Evolutionary conservation across 2,888 invertebrate species (phyloP), one percentile per base, ranked within the genome.

Genomic region (Tenodera sinensis): DNA sequence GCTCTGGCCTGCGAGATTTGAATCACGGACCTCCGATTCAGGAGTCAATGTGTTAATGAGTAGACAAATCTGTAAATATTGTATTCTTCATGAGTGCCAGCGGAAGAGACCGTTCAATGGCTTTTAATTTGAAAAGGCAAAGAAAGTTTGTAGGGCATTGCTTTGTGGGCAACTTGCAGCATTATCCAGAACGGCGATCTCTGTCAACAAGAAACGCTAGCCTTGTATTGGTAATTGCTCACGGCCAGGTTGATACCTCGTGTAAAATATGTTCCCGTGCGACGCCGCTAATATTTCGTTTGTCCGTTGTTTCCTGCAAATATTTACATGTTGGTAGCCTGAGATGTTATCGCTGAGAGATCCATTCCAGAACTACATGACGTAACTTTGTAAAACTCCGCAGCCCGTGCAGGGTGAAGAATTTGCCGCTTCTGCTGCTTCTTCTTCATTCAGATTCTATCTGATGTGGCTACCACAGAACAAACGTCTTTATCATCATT

Each of bases 251-350:
- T 71, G 54, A 71, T 71, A 71, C 54, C 54, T 71, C 54, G 54
- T 71, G 54, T 71, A 71, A 71, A 71, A 20, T 71, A 71, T 71
- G 54, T 25, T 71, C 54, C 54, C 25, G 54, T 71, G 54, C 25
- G 20, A 71, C 54, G 54, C 54, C 54, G 54, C 54, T 71, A 71
- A 71, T 71, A 71, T 71, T 71, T 71, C 54, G 54, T 71, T 71
- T 71, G 54, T 71, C 54, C 54, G 54, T 71, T 71, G 54, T 71
- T 71, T 71, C 87, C 87, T 87, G 87, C 87, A 87, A 83, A 87
- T 87, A 87, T 87, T 87, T 87, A 42, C 87, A 83, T 83, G 71
- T 81, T 20, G 30, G 54, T 71, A 71, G 54, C 54, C 54, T 20
- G 54, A 71, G 54, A 71, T 71, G 54, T 71, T 71, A 71, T 71